These are phyloP conservation scores for Myioborus melanocephalus DNA, from an alignment of 2,797 vertebrate species.

Conservation along the genomic window DNA sequence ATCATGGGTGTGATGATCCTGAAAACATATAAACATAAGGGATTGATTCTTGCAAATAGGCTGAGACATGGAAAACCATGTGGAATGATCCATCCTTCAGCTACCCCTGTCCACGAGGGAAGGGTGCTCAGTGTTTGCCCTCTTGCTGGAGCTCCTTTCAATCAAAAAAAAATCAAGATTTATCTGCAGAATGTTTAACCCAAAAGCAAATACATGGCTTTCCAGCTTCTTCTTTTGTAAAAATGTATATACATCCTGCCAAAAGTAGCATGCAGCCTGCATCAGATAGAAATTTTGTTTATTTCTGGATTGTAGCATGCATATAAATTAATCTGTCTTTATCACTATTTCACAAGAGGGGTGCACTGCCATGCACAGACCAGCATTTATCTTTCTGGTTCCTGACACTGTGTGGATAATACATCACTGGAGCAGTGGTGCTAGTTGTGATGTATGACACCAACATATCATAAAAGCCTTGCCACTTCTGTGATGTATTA, in stretches of 20 bases:
- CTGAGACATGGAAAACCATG: neutral
- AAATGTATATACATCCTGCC: neutral
- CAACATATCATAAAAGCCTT: constrained; percentile 58
- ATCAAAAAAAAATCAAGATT: neutral
- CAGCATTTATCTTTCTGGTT: constrained; percentile 60
- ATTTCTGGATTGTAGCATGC: neutral
- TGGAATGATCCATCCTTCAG: neutral
- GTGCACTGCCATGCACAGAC: neutral
- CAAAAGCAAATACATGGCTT: neutral
- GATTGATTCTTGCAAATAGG: neutral
- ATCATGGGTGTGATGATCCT: neutral
- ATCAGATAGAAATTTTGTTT: neutral
- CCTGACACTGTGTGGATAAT: constrained; percentile 37
- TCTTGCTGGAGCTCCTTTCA: neutral
- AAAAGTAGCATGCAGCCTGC: neutral
- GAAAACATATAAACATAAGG: neutral
- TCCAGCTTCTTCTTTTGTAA: neutral
- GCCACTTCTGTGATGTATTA: constrained; percentile 63
- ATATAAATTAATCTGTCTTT: constrained; percentile 42
- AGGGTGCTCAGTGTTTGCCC: neutral
- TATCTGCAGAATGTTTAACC: neutral
- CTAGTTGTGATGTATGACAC: constrained; percentile 61
- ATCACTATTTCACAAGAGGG: neutral
- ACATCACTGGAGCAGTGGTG: constrained; percentile 50
- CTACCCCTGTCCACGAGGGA: neutral